A percentile compares a stretch with the other conserved stretches of the same genome.
Evolutionary conservation across 2,797 vertebrate species (phyloP).

Genomic region (Ficedula albicollis): DNA sequence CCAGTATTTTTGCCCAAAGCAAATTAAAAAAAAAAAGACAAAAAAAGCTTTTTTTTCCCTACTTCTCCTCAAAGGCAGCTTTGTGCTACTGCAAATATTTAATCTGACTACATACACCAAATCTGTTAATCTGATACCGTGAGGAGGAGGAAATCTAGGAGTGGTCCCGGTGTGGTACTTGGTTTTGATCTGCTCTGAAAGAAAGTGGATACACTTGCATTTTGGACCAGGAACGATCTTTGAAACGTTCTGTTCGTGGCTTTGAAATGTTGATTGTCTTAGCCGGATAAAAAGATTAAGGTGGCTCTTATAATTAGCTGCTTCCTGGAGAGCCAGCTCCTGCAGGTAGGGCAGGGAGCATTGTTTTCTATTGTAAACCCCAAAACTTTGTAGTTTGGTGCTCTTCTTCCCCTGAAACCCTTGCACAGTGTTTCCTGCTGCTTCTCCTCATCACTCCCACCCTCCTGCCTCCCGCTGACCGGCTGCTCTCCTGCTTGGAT

Average conservation of each 20-base stretch:
- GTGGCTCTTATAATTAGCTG: constrained; percentile 47
- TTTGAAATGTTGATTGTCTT: constrained; percentile 65
- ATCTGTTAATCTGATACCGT: constrained; percentile 51
- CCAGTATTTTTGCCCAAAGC: constrained; percentile 28
- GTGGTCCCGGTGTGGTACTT: constrained; percentile 57
- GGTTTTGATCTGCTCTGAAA: constrained; percentile 55
- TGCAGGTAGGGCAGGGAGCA: constrained; percentile 10
- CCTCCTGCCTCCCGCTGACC: accelerated
- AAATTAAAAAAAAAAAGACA: constrained; percentile 1
- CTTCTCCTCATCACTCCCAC: neutral
- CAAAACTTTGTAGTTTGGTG: constrained; percentile 6
- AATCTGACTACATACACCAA: constrained; percentile 52
- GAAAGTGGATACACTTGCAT: constrained; percentile 60
- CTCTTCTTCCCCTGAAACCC: neutral
- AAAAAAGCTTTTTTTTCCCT: neutral
- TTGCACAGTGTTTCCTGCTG: neutral
- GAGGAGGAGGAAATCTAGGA: constrained; percentile 58
- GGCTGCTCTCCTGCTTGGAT: neutral
- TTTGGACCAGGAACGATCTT: constrained; percentile 52
- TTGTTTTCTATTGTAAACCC: constrained; percentile 28
- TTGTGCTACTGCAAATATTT: constrained; percentile 66
- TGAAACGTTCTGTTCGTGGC: neutral
- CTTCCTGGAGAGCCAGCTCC: constrained; percentile 52
- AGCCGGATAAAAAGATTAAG: constrained; percentile 64
- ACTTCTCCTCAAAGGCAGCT: constrained; percentile 42